Base-by-base conservation (phyloP, 1,140 invertebrate species). In the Mycetomoellerius zeteki region DNA sequence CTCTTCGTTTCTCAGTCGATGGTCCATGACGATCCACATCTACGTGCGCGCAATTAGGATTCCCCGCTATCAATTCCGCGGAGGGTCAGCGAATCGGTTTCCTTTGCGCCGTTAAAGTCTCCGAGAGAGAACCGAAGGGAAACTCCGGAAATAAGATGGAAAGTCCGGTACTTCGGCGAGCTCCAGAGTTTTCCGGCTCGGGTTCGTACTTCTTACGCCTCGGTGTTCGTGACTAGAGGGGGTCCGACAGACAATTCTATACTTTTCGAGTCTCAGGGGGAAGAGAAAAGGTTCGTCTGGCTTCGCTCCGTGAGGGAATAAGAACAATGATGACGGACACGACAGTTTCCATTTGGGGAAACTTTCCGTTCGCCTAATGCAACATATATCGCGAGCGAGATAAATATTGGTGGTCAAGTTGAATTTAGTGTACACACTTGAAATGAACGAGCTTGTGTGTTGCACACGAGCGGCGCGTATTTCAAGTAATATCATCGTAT, bases 211-310 rank as follows among this genome's bases (percentile, higher is more conserved):
- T 72, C 76, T 37, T 50, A 43, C 50, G 33, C 27, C n/a, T 37
- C 43, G 58, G 75, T 60, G 50, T 54, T 47, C 76, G 89, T 64
- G 62, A 76, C 65, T 54, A 67, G 82, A 78, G 56, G 62, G 56
- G 62, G 73, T 84, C 85, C 30, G 33, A 12, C 73, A 75, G 81
- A 90, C 87, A 89, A 90, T 91, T 91, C 87, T 82, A 91, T 91
- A 90, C 84, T 65, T 64, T 72, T 89, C 62, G 52, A 85, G 89
- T 89, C 90, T 64, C 90, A 8, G 1, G 88, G 80, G 71, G 52
- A 21, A 86, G 64, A 24, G 75, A 73, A 81, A 89, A 86, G 86
- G 73, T 86, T 73, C 37, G 77, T 86, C 72, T 84, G 65, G 27
- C 27, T 80, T 64, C 82, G 21, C 43, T 54, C 3, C 64, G 77